phyloP scores from a whole-genome alignment of 2,888 invertebrate species.

The Noctuana brunneofusca region DNA sequence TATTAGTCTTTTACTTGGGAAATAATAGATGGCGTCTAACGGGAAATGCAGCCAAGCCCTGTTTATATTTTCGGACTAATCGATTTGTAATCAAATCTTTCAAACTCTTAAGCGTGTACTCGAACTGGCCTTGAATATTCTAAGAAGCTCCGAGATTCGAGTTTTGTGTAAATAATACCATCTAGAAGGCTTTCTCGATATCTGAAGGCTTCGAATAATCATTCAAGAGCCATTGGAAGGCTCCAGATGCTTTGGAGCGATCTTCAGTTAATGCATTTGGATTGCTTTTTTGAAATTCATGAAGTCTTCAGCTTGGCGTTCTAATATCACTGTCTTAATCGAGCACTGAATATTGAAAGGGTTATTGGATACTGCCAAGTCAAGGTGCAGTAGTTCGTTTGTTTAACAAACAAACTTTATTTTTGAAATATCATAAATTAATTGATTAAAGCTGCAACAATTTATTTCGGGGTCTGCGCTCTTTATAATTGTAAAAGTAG shows the following conservation, averaged over 20 bases:
- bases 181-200: constrained; percentile 33
- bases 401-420: no score
- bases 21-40: no score
- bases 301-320: constrained; percentile 7
- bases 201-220: constrained; percentile 33
- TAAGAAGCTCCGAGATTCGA: constrained; percentile 3
- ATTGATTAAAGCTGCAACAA: no score
- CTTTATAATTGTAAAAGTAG: no score
- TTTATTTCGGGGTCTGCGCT: no score
- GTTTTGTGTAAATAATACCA: constrained; percentile 29
- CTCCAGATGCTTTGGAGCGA: constrained; percentile 22
- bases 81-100: constrained; percentile 4
- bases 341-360: background rate
- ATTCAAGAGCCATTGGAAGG: constrained; percentile 29
- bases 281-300: constrained; percentile 34
- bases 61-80: background rate
- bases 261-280: constrained; percentile 34
- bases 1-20: no score
- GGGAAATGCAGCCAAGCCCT: no score
- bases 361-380: background rate
- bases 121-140: constrained; percentile 1
- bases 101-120: background rate
- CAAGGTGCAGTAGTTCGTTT: no score
- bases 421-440: no score
- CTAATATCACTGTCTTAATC: constrained; percentile 2